Conservation (phyloP, 2,888 invertebrate genomes). For the Bombylius major region DNA sequence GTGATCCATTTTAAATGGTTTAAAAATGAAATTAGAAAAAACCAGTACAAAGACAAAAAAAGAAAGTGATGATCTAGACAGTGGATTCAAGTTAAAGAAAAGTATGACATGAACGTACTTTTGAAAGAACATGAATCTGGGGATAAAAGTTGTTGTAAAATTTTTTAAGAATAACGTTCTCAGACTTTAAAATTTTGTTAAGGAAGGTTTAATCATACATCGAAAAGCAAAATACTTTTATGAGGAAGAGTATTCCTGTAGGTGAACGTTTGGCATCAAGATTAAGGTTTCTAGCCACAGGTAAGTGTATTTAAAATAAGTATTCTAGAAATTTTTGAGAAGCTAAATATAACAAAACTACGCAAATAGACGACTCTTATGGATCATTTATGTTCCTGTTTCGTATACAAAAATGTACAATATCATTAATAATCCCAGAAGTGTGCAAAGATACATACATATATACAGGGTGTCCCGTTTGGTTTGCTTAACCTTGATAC, state of each 20-base stretch:
- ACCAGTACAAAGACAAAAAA: too few relatives aligned
- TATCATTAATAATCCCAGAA: background rate
- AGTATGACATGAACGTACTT: too few relatives aligned
- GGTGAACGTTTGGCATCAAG: background rate
- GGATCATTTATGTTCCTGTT: background rate
- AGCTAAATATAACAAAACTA: too few relatives aligned
- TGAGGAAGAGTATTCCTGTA: background rate
- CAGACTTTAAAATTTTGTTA: background rate
- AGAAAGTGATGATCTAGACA: too few relatives aligned
- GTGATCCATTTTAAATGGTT: too few relatives aligned
- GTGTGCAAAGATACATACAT: too few relatives aligned
- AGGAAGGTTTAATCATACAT: background rate
- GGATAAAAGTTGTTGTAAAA: background rate
- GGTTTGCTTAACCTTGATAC: too few relatives aligned
- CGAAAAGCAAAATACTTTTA: conserved; percentile 2
- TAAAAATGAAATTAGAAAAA: too few relatives aligned
- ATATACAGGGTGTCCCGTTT: too few relatives aligned
- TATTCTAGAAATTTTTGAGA: background rate
- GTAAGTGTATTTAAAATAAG: background rate
- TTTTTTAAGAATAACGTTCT: background rate
- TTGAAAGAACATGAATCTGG: too few relatives aligned
- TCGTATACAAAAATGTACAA: background rate
- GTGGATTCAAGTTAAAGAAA: too few relatives aligned
- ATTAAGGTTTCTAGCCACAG: background rate
- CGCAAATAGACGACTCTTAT: background rate